Base-by-base conservation (phyloP, 1,140 invertebrate genomes). In the Eurosta solidaginis region DNA sequence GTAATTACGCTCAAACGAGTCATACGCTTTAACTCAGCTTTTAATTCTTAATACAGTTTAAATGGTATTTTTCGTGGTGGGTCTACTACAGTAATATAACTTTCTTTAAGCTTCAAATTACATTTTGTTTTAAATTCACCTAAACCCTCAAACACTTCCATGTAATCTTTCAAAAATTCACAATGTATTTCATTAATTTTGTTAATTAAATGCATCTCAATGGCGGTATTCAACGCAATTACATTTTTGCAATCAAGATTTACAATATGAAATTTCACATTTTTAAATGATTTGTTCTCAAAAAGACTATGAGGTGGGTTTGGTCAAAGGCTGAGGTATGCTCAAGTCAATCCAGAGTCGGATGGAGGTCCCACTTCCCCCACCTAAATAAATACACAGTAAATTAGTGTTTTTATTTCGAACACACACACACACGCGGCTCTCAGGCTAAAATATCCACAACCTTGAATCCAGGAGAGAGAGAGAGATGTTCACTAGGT, bases 31-130 rank as follows among this genome's bases (percentile, higher is more conserved):
- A 88, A 80, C 80, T 83, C 80, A 74, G 77, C 49, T 82, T 85
- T 85, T n/a, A 89, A 77, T 74, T 82, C 78, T 44, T 85, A 74
- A 74, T 78, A 73, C 36, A 88, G 59, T 44, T 79, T 76, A 75
- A 88, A 85, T 63, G 87, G 87, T 27, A 89, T 76, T 80, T 82
- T 85, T 44, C 85, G 79, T 17, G 83, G 79, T 59, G 83, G 79
- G 81, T 84, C 78, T 4, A 85, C 80, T 81, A 79, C 63, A 44
- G 82, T 82, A 73, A 79, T 74, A 82, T 79, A 78, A 81, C 80
- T 74, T 73, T 49, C 42, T 74, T 42, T 22, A 50, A 76, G 27
- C 20, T 36, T 76, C 14, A 76, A 76, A 36, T 52, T 54, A 76
- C 75, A 76, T 76, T 36, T 22, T 33, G 14, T 77, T 77, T 77